Evolutionary conservation across 2,797 vertebrate genomes (phyloP).

Genomic region (Scyliorhinus canicula): DNA sequence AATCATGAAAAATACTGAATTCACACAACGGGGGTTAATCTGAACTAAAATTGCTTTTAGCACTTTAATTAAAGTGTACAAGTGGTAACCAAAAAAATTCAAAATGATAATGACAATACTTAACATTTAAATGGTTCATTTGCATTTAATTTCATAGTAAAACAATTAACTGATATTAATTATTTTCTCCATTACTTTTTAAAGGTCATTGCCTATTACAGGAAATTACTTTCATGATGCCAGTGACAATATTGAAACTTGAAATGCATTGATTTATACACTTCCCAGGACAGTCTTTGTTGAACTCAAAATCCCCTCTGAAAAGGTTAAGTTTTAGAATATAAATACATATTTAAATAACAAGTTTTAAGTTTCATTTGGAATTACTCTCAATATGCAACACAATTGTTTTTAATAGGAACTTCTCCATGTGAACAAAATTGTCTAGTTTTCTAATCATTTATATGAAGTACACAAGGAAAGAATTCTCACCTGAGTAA

Average conservation of each 20-base stretch:
- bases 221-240: not conserved
- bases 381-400: not conserved
- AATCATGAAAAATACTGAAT: not conserved
- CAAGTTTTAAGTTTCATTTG: not conserved
- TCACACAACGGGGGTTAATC: not conserved
- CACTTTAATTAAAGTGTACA: slow-evolving; percentile 25
- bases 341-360: not conserved
- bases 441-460: not conserved
- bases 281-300: not conserved
- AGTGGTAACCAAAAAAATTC: slow-evolving; percentile 1
- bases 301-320: not conserved
- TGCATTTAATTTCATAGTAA: slow-evolving; percentile 34
- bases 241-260: not conserved
- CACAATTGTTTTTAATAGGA: not conserved
- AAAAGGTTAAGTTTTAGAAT: not conserved
- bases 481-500: not conserved
- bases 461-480: not conserved
- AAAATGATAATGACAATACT: slow-evolving; percentile 28
- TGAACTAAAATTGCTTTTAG: not conserved
- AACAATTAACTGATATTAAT: slow-evolving; percentile 28
- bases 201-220: not conserved
- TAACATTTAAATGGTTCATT: slow-evolving; percentile 36
- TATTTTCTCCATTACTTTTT: slow-evolving; percentile 31
- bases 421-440: not conserved
- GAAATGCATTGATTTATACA: slow-evolving; percentile 5